Evolutionary conservation across 2,113 vertebrate species (phyloP).

Genomic region (Pelmatolapia mariae): DNA sequence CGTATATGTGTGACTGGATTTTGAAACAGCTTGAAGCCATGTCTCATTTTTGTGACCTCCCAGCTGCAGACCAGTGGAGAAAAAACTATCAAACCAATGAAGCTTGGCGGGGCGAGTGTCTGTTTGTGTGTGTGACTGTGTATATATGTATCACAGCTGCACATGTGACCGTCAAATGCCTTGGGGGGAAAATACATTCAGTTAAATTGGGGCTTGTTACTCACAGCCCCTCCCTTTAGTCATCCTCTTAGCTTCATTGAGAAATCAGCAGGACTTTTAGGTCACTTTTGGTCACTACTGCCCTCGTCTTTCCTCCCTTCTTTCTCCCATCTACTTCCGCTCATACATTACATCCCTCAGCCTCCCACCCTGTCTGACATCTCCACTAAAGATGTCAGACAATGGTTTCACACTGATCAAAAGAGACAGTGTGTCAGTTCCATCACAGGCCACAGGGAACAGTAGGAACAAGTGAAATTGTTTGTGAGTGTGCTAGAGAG

Average conservation of each 20-base stretch:
- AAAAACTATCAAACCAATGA: slow-evolving; percentile 31
- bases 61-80: slow-evolving; percentile 29
- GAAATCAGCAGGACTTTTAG: slow-evolving; percentile 17
- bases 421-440: slow-evolving; percentile 54
- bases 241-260: slow-evolving; percentile 24
- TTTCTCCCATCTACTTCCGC: not conserved
- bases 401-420: slow-evolving; percentile 44
- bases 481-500: not conserved
- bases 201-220: slow-evolving; percentile 12
- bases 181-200: not conserved
- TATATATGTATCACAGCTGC: not conserved
- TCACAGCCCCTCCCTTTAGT: not conserved
- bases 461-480: slow-evolving; percentile 37
- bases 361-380: slow-evolving; percentile 19
- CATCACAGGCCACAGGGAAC: slow-evolving; percentile 47
- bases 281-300: slow-evolving; percentile 30
- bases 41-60: slow-evolving; percentile 46
- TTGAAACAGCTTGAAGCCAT: slow-evolving; percentile 37
- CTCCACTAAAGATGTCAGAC: slow-evolving; percentile 45
- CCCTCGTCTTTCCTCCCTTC: not conserved
- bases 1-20: slow-evolving; percentile 32
- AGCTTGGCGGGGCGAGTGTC: not conserved
- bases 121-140: not conserved
- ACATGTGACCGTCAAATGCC: slow-evolving; percentile 12
- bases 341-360: slow-evolving; percentile 28